A percentile compares a stretch with the other conserved stretches of the same genome.
Evolutionary conservation across 2,888 invertebrate species (phyloP).

Genomic region (Auanema sp.): DNA sequence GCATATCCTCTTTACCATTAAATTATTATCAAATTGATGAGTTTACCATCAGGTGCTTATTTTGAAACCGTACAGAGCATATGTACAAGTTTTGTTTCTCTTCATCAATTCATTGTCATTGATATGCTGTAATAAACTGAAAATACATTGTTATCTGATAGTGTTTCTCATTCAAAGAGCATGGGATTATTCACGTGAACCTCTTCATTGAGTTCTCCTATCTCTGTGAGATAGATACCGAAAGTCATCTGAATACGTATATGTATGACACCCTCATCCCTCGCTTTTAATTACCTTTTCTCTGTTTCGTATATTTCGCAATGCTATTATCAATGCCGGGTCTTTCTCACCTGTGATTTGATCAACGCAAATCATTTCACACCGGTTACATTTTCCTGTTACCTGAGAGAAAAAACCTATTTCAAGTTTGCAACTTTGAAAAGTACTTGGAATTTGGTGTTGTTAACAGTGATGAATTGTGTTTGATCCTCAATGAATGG

Average conservation of each 20-base stretch:
- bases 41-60: too few relatives aligned
- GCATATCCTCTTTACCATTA: too few relatives aligned
- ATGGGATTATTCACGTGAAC: background rate
- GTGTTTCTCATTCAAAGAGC: background rate
- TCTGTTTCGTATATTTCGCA: conserved; percentile 56
- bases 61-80: too few relatives aligned
- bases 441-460: conserved; percentile 48
- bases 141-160: background rate
- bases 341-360: conserved; percentile 77
- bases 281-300: conserved; percentile 33
- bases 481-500: conserved; percentile 81
- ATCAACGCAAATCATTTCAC: conserved; percentile 93
- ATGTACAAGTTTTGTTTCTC: too few relatives aligned
- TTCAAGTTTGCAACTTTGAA: background rate
- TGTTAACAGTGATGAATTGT: conserved; percentile 73
- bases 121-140: too few relatives aligned
- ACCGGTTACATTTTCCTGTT: conserved; percentile 79
- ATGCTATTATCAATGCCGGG: conserved; percentile 62
- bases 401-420: conserved; percentile 38
- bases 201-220: background rate
- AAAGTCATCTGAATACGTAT: conserved; percentile 52
- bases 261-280: background rate
- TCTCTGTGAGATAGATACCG: conserved; percentile 49
- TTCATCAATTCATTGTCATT: too few relatives aligned
- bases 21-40: too few relatives aligned